phyloP scores from a whole-genome alignment of 2,797 vertebrate species.

The Gadopsis bispinosus region DNA sequence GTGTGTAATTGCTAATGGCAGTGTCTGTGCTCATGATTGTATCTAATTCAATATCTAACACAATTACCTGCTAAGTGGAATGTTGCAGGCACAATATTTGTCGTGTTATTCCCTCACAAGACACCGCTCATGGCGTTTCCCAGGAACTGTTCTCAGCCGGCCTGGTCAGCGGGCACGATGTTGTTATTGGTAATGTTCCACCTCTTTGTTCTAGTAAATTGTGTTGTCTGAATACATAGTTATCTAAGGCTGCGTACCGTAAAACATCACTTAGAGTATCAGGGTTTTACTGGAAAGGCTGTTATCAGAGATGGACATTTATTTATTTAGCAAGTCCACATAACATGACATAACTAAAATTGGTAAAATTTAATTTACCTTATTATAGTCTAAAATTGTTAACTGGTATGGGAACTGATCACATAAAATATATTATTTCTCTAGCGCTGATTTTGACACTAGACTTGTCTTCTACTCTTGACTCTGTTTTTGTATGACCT shows the following conservation, averaged over 20 bases:
- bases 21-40: conserved; percentile 37
- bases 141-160: conserved; percentile 98
- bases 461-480: background rate
- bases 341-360: background rate
- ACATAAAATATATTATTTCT: background rate
- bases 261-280: conserved; percentile 5
- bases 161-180: conserved; percentile 95
- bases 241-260: background rate
- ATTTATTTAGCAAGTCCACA: background rate
- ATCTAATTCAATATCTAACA: conserved; percentile 54
- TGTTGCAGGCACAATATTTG: conserved; percentile 74
- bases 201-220: conserved; percentile 26
- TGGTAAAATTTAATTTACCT: background rate
- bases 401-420: background rate
- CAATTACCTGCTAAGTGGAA: conserved; percentile 53
- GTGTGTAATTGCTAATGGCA: conserved; percentile 35
- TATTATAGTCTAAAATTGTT: background rate
- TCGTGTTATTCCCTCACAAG: conserved; percentile 79
- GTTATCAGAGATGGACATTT: background rate
- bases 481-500: conserved; percentile 18
- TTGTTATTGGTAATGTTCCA: conserved; percentile 91
- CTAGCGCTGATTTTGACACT: background rate
- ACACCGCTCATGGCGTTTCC: conserved; percentile 98
- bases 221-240: conserved; percentile 4
- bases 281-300: background rate